Evolutionary conservation across 2,113 vertebrate species (phyloP).

Genomic region (Tautogolabrus adspersus): DNA sequence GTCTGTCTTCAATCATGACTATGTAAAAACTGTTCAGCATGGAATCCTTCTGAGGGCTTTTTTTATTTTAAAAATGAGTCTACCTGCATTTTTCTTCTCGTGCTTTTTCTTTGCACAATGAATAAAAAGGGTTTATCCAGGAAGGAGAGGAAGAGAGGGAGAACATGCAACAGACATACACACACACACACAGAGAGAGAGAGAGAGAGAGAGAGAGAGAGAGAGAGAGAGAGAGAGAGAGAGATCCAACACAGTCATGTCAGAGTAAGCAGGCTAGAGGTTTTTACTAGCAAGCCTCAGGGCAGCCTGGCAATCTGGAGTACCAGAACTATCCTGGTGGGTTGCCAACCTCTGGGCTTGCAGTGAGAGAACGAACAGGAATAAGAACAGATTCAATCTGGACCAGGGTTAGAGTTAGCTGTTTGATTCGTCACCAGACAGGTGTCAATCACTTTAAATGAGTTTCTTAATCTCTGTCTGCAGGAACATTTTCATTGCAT

Average conservation of each 20-base stretch:
- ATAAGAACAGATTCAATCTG: constrained; percentile 12
- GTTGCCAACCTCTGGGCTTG: constrained; percentile 32
- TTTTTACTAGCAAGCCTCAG: constrained; percentile 26
- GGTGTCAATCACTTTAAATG: not conserved
- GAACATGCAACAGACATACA: too few relatives aligned
- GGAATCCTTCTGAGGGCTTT: not conserved
- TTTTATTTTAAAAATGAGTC: not conserved
- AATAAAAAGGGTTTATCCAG: too few relatives aligned
- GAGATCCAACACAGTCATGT: constrained; percentile 3
- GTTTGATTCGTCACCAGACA: constrained; percentile 10
- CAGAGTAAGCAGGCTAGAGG: constrained; percentile 33
- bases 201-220: not conserved
- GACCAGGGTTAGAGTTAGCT: not conserved
- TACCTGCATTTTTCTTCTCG: not conserved
- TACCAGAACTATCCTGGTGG: constrained; percentile 32
- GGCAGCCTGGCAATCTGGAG: constrained; percentile 32
- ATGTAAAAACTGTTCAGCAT: not conserved
- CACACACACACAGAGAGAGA: too few relatives aligned
- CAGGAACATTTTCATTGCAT: not conserved
- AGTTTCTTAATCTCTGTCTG: not conserved
- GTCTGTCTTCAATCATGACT: too few relatives aligned
- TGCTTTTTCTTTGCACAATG: too few relatives aligned
- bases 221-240: not conserved
- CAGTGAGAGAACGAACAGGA: constrained; percentile 23
- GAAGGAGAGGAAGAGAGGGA: too few relatives aligned